Evolutionary conservation across 2,888 invertebrate genomes (phyloP).

Genomic region (Epirrhoe tristata): DNA sequence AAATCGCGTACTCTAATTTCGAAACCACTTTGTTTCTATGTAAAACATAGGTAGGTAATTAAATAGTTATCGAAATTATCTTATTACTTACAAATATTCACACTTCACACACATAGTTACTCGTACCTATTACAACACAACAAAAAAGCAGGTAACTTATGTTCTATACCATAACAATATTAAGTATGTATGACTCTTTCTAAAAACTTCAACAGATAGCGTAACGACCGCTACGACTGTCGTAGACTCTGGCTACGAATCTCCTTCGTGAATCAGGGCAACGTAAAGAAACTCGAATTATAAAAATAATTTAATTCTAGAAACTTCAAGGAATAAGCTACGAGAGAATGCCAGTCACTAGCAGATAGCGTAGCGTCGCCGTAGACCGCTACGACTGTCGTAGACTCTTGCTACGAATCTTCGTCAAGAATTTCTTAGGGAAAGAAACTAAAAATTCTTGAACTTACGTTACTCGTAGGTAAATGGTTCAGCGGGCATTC

Average conservation of each 20-base stretch:
- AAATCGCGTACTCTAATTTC: conserved; percentile 3
- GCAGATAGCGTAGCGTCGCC: neutral
- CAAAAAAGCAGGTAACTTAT: too few species aligned
- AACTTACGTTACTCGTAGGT: conserved; percentile 25
- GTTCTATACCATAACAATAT: too few species aligned
- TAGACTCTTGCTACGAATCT: conserved; percentile 12
- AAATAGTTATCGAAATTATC: too few species aligned
- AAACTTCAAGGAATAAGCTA: too few species aligned
- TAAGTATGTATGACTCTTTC: too few species aligned
- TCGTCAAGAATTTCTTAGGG: neutral
- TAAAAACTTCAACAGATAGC: neutral
- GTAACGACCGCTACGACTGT: neutral
- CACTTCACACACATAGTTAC: too few species aligned
- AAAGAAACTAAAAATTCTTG: neutral
- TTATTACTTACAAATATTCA: too few species aligned
- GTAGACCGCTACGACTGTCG: conserved; percentile 4
- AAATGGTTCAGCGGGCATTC: conserved; percentile 66
- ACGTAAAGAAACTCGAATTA: conserved; percentile 2
- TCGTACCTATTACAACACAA: too few species aligned
- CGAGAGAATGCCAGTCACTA: too few species aligned
- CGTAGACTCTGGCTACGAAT: conserved; percentile 15
- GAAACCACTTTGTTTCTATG: neutral
- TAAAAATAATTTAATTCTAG: neutral
- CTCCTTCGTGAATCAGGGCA: neutral
- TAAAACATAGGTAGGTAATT: neutral